Conservation (phyloP, 2,797 vertebrate genomes). For the Cyclura pinguis region DNA sequence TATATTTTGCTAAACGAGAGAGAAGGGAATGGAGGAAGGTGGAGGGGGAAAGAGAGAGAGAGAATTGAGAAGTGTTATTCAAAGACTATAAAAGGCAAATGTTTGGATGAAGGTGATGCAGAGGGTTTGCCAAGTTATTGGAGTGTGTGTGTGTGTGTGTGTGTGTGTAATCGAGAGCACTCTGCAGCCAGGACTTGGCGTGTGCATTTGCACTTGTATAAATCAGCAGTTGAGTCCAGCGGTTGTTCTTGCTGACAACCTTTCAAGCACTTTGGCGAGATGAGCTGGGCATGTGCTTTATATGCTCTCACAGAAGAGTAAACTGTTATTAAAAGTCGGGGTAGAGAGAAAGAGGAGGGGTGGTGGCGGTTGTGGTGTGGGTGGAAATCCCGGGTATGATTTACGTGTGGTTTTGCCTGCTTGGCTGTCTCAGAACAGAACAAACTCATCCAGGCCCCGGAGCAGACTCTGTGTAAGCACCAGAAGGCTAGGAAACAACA, state of each 20-base stretch:
- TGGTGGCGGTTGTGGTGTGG: background rate
- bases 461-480: background rate
- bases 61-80: constrained; percentile 49
- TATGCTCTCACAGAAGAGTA: constrained; percentile 69
- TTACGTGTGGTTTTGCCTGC: constrained; percentile 59
- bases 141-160: constrained; percentile 3
- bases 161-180: constrained; percentile 24
- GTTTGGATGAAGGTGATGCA: constrained; percentile 61
- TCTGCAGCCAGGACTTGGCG: constrained; percentile 59
- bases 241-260: constrained; percentile 71
- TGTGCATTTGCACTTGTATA: constrained; percentile 63
- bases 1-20: background rate
- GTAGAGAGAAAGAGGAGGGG: background rate
- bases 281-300: constrained; percentile 62
- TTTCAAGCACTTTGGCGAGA: constrained; percentile 66
- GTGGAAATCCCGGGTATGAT: constrained; percentile 27
- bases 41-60: constrained; percentile 35
- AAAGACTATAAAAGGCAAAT: constrained; percentile 73
- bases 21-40: background rate
- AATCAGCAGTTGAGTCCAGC: constrained; percentile 70
- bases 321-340: constrained; percentile 59
- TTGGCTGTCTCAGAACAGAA: constrained; percentile 26
- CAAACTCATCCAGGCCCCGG: background rate
- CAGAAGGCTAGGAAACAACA: constrained; percentile 18
- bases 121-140: constrained; percentile 53